Evolutionary conservation across 2,797 vertebrate genomes (phyloP), one percentile per base, ranked within the genome.

Genomic region (Tarsius wallacei): DNA sequence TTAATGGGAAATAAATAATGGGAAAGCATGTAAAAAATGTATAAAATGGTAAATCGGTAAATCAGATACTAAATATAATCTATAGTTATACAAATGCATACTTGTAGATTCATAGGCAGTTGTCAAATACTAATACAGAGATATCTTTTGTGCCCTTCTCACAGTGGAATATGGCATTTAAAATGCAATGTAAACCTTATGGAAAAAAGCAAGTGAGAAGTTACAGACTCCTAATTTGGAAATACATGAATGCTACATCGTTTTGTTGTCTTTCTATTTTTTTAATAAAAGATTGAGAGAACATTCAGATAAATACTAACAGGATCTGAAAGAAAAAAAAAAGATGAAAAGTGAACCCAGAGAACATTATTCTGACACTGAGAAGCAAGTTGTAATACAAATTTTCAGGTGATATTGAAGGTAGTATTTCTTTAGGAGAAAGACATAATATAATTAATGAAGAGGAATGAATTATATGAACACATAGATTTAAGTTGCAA

Each of bases 241-340:
- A 87, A 91, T 47, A 21, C 15, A 19, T 74, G 17, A 85, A 71
- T 15, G 0, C 26, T 77, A 0, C 76, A 66, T 86, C 5, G 57
- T 63, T 94, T 71, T 96, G 15, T 80, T 87, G 3, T 57, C 24
- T 86, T 96, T 61, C 47, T 80, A 42, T 73, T 73, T 83, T 59
- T 76, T 66, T 61, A 66, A 51, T 57, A 82, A 47, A 81, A 17
- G 6, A 47, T n/a, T 49, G 42, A 73, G 49, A 71, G 26, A 33
- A 93, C 57, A 73, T 51, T 87, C 42, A 91, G 28, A 49, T 94
- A 57, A 88, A 85, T 21, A 28, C n/a, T 88, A 91, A 74, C 86
- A 11, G 19, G 49, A 91, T 55, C 49, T 78, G n/a, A 51, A 51
- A 91, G 21, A 61, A 70, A 70, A 77, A 77, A 17, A 49, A 76